Conservation (phyloP, 2,113 vertebrate genomes). For the Ceyx margarethae region DNA sequence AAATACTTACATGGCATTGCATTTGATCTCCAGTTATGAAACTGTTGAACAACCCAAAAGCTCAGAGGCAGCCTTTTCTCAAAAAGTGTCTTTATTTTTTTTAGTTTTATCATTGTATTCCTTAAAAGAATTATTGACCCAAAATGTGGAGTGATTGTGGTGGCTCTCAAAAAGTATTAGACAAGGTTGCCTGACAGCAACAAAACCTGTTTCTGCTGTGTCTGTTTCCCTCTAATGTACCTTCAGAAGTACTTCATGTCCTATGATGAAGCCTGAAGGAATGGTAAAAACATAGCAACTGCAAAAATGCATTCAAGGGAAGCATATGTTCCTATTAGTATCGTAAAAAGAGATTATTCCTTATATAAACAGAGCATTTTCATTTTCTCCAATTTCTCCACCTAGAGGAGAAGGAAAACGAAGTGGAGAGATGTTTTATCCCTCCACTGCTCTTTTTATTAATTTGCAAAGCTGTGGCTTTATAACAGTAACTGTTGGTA, state of each 20-base stretch:
- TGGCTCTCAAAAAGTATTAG: background rate
- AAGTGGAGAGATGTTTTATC: background rate
- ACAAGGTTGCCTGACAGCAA: background rate
- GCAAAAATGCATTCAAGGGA: background rate
- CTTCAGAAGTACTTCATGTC: background rate
- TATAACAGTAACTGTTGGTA: background rate
- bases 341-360: background rate
- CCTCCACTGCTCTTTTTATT: background rate
- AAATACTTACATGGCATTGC: background rate
- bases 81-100: background rate
- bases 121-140: background rate
- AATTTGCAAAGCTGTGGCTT: background rate
- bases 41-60: background rate
- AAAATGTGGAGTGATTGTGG: background rate
- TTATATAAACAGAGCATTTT: background rate
- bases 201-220: background rate
- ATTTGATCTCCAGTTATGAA: background rate
- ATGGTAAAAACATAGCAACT: background rate
- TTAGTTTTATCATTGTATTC: background rate
- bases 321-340: background rate
- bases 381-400: background rate
- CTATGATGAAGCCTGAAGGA: background rate
- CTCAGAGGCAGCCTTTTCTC: background rate
- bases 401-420: background rate
- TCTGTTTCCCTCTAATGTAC: background rate